phyloP scores from a whole-genome alignment of 1,140 invertebrate species.

The Drosophila baimaii region DNA sequence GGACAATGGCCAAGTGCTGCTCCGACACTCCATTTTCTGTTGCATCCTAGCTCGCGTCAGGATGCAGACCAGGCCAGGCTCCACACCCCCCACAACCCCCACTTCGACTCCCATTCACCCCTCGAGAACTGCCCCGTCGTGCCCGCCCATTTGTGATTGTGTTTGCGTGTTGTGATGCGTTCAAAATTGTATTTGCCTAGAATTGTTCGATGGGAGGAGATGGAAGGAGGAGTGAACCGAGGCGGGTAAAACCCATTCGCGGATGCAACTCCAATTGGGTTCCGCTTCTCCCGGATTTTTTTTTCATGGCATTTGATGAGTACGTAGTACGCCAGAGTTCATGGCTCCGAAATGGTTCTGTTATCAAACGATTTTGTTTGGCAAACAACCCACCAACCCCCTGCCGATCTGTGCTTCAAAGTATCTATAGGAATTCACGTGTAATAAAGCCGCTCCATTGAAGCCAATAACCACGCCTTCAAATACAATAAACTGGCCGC shows the following conservation, averaged over 20 bases:
- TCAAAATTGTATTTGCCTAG: slow-evolving; percentile 81
- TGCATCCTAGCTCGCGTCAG: slow-evolving; percentile 22
- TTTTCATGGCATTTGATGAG: slow-evolving; percentile 79
- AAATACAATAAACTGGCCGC: slow-evolving; percentile 45
- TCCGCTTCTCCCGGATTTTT: slow-evolving; percentile 56
- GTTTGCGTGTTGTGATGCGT: slow-evolving; percentile 81
- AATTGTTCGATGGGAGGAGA: slow-evolving; percentile 46
- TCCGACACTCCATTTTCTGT: slow-evolving; percentile 73
- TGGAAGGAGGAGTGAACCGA: not conserved
- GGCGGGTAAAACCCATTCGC: not conserved
- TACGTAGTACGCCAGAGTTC: slow-evolving; percentile 21
- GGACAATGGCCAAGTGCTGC: slow-evolving; percentile 64
- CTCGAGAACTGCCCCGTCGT: slow-evolving; percentile 1
- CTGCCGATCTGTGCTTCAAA: not conserved
- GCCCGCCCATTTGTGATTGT: slow-evolving; percentile 65
- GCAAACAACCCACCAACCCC: slow-evolving; percentile 29
- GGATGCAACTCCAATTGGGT: slow-evolving; percentile 67
- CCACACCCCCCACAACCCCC: not conserved
- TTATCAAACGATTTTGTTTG: slow-evolving; percentile 69
- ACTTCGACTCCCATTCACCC: not conserved
- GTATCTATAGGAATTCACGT: slow-evolving; percentile 20
- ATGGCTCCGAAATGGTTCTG: slow-evolving; percentile 51
- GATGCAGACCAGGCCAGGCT: slow-evolving; percentile 1
- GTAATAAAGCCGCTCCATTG: slow-evolving; percentile 63
- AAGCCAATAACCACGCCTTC: slow-evolving; percentile 46